A percentile compares a stretch with the other conserved stretches of the same genome.
Evolutionary conservation across 2,888 invertebrate genomes (phyloP).

Genomic region (Amblyjoppa fuscipennis): DNA sequence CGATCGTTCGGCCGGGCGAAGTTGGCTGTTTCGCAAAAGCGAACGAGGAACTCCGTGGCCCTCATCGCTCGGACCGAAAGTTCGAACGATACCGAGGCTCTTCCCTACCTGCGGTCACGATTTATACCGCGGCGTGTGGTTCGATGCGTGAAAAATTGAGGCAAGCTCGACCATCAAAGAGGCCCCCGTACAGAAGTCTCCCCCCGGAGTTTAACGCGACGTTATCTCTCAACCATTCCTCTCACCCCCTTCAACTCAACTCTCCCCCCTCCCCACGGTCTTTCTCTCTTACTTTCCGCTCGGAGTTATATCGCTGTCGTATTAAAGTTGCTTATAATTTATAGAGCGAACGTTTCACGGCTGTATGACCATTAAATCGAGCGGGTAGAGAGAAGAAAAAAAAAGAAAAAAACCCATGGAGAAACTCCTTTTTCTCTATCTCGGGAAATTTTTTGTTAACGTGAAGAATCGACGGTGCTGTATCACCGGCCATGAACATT

Average conservation of each 20-base stretch:
- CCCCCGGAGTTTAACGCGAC: background rate
- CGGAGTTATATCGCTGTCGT: slow-evolving; percentile 53
- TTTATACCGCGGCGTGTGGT: background rate
- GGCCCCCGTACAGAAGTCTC: background rate
- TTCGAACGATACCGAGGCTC: background rate
- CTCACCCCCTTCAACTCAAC: background rate
- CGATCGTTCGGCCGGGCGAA: background rate
- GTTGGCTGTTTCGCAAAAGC: background rate
- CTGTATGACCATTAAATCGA: slow-evolving; percentile 48
- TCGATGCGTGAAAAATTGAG: slow-evolving; percentile 18
- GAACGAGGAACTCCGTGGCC: background rate
- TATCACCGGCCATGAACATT: slow-evolving; percentile 4
- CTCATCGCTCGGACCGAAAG: background rate
- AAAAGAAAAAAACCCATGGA: background rate
- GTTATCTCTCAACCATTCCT: slow-evolving; percentile 41
- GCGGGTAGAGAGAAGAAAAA: slow-evolving; percentile 19
- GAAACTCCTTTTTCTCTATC: slow-evolving; percentile 12
- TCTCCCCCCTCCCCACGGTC: background rate
- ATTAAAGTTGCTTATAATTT: slow-evolving; percentile 59
- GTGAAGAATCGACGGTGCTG: slow-evolving; percentile 29
- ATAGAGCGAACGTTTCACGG: slow-evolving; percentile 48
- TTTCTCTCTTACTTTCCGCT: background rate
- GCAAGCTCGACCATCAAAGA: slow-evolving; percentile 2
- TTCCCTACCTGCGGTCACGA: background rate
- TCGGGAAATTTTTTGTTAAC: slow-evolving; percentile 8